These are phyloP conservation scores for Halocynthia roretzi DNA, from an alignment of 23 tunicate genomes.

Conservation along the genomic window DNA sequence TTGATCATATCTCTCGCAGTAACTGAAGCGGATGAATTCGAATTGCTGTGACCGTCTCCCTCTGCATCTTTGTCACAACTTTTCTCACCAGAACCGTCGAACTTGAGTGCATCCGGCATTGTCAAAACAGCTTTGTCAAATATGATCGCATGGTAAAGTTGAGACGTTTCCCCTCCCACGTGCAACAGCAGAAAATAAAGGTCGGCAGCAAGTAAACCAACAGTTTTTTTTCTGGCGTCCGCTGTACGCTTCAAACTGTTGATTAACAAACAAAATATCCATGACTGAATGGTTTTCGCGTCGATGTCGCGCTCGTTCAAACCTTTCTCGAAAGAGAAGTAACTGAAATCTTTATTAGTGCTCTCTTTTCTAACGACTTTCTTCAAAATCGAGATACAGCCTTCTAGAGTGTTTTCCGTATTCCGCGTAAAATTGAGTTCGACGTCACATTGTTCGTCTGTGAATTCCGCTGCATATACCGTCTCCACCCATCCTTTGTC, in stretches of 20 bases:
- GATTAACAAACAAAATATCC: constrained; percentile 47
- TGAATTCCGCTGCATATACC: constrained; percentile 31
- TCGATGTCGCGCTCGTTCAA: constrained; percentile 20
- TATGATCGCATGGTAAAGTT: constrained; percentile 12
- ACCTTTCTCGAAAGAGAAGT: constrained; percentile 20
- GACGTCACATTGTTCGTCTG: constrained; percentile 43
- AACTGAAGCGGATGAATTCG: constrained; percentile 8
- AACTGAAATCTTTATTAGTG: neutral
- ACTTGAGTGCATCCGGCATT: neutral
- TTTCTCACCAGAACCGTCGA: too few species aligned
- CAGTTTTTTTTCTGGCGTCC: constrained; percentile 20
- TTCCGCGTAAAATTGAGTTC: constrained; percentile 15
- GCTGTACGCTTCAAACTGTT: constrained; percentile 31
- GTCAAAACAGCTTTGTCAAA: constrained; percentile 7
- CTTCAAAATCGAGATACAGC: neutral
- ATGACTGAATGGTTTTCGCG: constrained; percentile 37
- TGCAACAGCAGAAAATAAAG: constrained; percentile 42
- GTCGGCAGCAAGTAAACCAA: constrained; percentile 46
- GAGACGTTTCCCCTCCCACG: constrained; percentile 25
- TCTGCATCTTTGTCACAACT: neutral
- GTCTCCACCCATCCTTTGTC: constrained; percentile 36
- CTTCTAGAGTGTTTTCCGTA: neutral
- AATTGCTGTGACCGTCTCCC: constrained; percentile 3
- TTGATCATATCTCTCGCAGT: constrained; percentile 17
- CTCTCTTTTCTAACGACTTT: neutral